A percentile compares a stretch with the other conserved stretches of the same genome.
phyloP scores from a whole-genome alignment of 2,888 invertebrate species.

The Drosophila multiciliata region DNA sequence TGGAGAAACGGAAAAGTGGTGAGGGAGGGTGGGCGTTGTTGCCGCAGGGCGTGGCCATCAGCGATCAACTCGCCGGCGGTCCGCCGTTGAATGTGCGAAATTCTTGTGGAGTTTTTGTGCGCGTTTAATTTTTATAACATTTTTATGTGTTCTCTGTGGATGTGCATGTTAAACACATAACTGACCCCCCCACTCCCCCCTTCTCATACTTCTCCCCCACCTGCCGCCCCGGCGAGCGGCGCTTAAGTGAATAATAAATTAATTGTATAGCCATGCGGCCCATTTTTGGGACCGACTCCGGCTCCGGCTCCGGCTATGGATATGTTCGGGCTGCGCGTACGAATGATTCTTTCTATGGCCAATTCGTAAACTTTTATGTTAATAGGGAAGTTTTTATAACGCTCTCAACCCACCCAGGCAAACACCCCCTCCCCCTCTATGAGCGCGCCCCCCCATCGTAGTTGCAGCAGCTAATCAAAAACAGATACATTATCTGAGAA shows the following conservation, averaged over 20 bases:
- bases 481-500: constrained; percentile 64
- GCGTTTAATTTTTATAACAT: constrained; percentile 78
- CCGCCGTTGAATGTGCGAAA: constrained; percentile 67
- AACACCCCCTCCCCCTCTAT: not conserved
- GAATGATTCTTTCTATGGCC: constrained; percentile 12
- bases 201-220: not conserved
- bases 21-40: not conserved
- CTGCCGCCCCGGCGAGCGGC: constrained; percentile 41
- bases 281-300: constrained; percentile 38
- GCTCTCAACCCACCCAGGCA: constrained; percentile 11
- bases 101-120: constrained; percentile 62
- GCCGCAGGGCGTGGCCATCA: constrained; percentile 44
- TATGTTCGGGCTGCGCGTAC: constrained; percentile 19
- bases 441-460: not conserved
- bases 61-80: constrained; percentile 42
- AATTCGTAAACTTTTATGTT: constrained; percentile 68
- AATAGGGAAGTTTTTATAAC: constrained; percentile 64
- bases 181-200: not conserved
- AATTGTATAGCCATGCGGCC: constrained; percentile 77
- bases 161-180: constrained; percentile 57
- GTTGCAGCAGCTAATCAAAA: constrained; percentile 70
- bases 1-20: not conserved
- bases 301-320: not conserved
- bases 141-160: constrained; percentile 66
- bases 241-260: constrained; percentile 81